Percentiles rank a stretch among this genome's conserved stretches.
These are phyloP conservation scores for Gephyroberyx darwinii DNA, from an alignment of 2,797 vertebrate species.

Conservation along the genomic window DNA sequence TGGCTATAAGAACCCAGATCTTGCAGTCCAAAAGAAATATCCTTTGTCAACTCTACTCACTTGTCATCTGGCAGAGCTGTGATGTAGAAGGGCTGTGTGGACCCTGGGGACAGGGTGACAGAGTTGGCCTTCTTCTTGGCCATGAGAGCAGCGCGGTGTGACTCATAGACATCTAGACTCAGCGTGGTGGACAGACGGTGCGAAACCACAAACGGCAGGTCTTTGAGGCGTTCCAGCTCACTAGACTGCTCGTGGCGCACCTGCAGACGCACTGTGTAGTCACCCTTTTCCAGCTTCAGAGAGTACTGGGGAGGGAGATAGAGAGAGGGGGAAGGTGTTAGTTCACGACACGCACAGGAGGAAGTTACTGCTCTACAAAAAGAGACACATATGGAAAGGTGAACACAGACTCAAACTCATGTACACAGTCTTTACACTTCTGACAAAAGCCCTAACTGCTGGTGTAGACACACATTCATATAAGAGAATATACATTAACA, in stretches of 20 bases:
- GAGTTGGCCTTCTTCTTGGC: conserved; percentile 96
- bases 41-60: conserved; percentile 80
- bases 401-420: not conserved
- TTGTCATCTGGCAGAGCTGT: conserved; percentile 95
- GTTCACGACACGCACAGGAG: not conserved
- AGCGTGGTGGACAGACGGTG: conserved; percentile 94
- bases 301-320: conserved; percentile 85
- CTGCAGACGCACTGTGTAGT: conserved; percentile 95
- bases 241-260: conserved; percentile 95
- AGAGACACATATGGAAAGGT: not conserved
- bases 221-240: conserved; percentile 96
- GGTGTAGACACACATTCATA: not conserved
- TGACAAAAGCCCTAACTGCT: not conserved
- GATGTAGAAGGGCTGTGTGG: conserved; percentile 92
- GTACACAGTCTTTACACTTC: not conserved
- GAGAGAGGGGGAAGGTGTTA: not conserved
- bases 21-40: not conserved
- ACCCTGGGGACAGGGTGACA: conserved; percentile 88
- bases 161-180: conserved; percentile 93
- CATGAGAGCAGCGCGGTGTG: conserved; percentile 91
- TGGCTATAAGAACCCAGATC: not conserved
- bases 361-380: not conserved
- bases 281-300: conserved; percentile 97
- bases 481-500: too few relatives aligned
- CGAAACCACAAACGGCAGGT: conserved; percentile 94